Percentiles rank a stretch among this genome's conserved stretches.
Evolutionary conservation across 2,113 vertebrate genomes (phyloP).

Genomic region (Melanostigma gelatinosum): DNA sequence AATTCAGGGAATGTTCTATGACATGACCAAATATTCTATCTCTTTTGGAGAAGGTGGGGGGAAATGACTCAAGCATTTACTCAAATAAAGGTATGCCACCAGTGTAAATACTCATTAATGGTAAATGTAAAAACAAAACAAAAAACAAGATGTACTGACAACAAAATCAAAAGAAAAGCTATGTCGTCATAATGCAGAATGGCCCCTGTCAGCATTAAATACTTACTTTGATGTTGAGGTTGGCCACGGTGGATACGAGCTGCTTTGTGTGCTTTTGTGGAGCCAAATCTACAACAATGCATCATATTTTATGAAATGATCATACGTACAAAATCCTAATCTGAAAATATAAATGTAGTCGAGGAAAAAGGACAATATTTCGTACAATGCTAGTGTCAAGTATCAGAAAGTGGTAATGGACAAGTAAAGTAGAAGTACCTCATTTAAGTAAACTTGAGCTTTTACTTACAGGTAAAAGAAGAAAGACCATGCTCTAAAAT

Average conservation of each 20-base stretch:
- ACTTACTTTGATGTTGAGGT: background rate
- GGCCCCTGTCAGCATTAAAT: background rate
- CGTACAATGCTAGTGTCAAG: too few relatives aligned
- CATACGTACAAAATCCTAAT: background rate
- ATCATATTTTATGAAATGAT: background rate
- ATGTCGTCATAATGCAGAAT: background rate
- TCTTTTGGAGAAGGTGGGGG: background rate
- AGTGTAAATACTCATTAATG: background rate
- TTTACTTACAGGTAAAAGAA: too few relatives aligned
- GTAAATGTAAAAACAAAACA: background rate
- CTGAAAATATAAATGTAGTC: background rate
- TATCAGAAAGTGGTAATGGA: too few relatives aligned
- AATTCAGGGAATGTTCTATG: background rate
- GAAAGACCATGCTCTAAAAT: too few relatives aligned
- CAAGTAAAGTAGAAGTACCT: background rate
- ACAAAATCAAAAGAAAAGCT: background rate
- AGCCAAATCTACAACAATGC: background rate
- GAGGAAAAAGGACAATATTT: background rate
- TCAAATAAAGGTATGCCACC: background rate
- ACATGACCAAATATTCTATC: background rate
- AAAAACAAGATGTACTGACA: background rate
- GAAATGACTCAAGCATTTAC: background rate
- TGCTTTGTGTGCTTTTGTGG: background rate
- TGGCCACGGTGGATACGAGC: too few relatives aligned
- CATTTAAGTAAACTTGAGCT: background rate